Conservation (phyloP, 2,113 vertebrate species). For the Xiphorhynchus elegans region DNA sequence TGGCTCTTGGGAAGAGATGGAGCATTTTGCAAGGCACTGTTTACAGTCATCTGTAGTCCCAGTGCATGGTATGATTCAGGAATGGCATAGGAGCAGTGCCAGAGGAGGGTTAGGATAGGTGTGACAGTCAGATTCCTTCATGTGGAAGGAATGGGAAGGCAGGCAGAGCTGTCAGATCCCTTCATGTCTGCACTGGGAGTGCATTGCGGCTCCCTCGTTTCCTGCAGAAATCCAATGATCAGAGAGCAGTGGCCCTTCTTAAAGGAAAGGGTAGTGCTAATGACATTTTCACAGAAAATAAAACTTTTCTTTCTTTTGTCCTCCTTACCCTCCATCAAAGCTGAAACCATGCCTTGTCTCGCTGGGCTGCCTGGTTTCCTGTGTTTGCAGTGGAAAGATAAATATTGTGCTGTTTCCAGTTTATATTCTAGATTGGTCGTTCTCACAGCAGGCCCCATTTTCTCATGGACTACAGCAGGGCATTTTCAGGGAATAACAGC, state of each 20-base stretch:
- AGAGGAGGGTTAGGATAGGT: not conserved
- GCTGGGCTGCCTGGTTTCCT: not conserved
- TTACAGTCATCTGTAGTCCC: not conserved
- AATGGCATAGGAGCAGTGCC: not conserved
- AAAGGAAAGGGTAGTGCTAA: not conserved
- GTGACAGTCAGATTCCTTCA: not conserved
- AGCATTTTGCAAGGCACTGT: not conserved
- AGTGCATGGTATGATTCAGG: accelerated
- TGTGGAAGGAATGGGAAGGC: not conserved
- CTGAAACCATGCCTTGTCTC: not conserved
- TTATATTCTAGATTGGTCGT: not conserved
- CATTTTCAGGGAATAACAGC: not conserved
- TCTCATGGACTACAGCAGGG: not conserved
- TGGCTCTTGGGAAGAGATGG: not conserved
- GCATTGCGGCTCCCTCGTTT: accelerated
- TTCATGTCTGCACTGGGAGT: not conserved
- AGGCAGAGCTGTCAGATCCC: accelerated
- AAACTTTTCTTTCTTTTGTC: not conserved
- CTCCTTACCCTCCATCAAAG: not conserved
- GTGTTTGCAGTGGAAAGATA: not conserved
- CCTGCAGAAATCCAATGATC: not conserved
- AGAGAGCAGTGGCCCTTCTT: not conserved
- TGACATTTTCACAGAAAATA: not conserved
- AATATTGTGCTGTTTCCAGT: not conserved
- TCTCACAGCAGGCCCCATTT: not conserved